A percentile compares a stretch with the other conserved stretches of the same genome.
These are phyloP conservation scores for Xiphophorus couchianus DNA, from an alignment of 2,113 vertebrate genomes.

Conservation along the genomic window DNA sequence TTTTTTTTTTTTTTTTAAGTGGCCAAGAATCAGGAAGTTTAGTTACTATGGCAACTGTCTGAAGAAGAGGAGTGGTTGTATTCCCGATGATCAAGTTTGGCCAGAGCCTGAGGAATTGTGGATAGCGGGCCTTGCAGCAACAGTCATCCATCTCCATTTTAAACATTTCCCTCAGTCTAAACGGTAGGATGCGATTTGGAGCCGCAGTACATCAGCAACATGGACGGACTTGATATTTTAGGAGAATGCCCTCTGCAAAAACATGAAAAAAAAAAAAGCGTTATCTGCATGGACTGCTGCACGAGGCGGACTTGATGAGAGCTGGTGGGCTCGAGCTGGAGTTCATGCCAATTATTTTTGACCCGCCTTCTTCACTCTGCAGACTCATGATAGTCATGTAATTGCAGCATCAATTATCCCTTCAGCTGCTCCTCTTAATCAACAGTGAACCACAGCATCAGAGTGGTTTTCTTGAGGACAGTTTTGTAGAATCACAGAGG, in stretches of 20 bases:
- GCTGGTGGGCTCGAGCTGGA: conserved; percentile 13
- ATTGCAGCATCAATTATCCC: conserved; percentile 37
- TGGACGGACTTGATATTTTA: conserved; percentile 18
- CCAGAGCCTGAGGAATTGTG: conserved; percentile 63
- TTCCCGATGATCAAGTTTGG: conserved; percentile 47
- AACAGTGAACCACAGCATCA: conserved; percentile 13
- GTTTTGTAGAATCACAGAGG: conserved; percentile 13
- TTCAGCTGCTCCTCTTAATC: conserved; percentile 35
- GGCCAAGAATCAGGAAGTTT: conserved; percentile 45
- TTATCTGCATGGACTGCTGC: conserved; percentile 31
- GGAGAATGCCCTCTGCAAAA: conserved; percentile 28
- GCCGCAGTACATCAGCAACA: conserved; percentile 23
- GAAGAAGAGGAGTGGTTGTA: conserved; percentile 45
- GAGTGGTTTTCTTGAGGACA: conserved; percentile 11
- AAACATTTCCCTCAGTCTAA: conserved; percentile 42
- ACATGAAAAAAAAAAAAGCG: neutral
- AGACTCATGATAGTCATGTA: conserved; percentile 25
- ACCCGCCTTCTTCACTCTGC: conserved; percentile 25
- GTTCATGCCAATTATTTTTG: conserved; percentile 38
- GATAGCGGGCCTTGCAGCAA: conserved; percentile 61
- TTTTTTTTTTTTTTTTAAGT: conserved; percentile 24
- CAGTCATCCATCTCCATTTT: conserved; percentile 73
- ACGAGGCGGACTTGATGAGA: conserved; percentile 41
- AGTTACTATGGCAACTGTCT: conserved; percentile 58
- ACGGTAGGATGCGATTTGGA: conserved; percentile 32